Conservation (phyloP, 2,113 vertebrate species). For the Triplophysa tibetana region DNA sequence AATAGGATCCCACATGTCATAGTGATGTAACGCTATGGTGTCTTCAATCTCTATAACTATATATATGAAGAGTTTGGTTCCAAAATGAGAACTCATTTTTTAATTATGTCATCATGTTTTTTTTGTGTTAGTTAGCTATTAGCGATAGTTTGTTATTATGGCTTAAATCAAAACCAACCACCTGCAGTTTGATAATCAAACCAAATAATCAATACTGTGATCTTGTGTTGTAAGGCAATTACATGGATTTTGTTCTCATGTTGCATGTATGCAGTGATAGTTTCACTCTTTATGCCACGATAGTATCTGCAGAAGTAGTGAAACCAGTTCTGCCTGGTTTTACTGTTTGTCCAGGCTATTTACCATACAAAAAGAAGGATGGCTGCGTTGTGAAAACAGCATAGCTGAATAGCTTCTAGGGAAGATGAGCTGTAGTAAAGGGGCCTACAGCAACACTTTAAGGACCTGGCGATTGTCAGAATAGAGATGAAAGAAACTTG, state of each 20-base stretch:
- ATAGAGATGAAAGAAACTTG: too few relatives aligned
- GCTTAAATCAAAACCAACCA: too few relatives aligned
- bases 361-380: constrained; percentile 40
- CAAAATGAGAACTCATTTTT: too few relatives aligned
- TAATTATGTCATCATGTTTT: too few relatives aligned
- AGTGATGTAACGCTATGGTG: neutral
- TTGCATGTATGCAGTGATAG: constrained; percentile 5
- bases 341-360: constrained; percentile 46
- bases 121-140: too few relatives aligned
- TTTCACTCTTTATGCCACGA: constrained; percentile 43
- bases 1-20: neutral
- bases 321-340: constrained; percentile 65
- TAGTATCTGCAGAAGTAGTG: constrained; percentile 49
- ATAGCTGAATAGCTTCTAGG: neutral
- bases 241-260: neutral
- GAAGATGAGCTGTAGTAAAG: neutral
- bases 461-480: neutral
- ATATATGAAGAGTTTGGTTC: neutral
- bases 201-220: neutral
- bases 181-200: too few relatives aligned
- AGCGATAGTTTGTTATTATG: too few relatives aligned
- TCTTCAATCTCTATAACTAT: neutral
- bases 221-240: constrained; percentile 1
- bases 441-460: neutral
- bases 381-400: neutral